Evolutionary conservation across 2,888 invertebrate genomes (phyloP), one percentile per base, ranked within the genome.

Genomic region (Cataglyphis cursor): DNA sequence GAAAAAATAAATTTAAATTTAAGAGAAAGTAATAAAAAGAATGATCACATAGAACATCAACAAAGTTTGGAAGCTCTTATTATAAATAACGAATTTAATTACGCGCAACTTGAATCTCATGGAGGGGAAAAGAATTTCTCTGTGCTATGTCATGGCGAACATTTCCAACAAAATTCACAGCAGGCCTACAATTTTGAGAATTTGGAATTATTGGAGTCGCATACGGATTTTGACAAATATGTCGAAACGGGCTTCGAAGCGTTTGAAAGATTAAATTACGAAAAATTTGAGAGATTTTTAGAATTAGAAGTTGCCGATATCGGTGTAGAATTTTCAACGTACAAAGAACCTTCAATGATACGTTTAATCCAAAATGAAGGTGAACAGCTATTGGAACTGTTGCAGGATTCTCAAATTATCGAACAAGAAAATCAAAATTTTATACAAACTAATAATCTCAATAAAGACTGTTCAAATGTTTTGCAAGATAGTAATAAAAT

Each of bases 341-440:
- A 15, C 59, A 85, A 84, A 70, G 87, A 91, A 66, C 81, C 81
- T 18, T 89, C 91, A 6, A 88, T 85, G 85, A 86, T 90, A 9
- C 87, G 89, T 48, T 76, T 91, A n/a, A 87, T 91, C 35, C 91
- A 92, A 65, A 91, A 90, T 41, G 90, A 92, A 0, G 90, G 90
- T 4, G 94, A 93, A 31, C 92, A 93, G 78, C 91, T 93, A 74
- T 92, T 93, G 28, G 93, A 92, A 73, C 82, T 94, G 2, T 85
- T 91, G 28, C 82, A 90, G 15, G 89, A 90, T 51, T 84, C 88
- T n/a, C 81, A 80, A 28, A 24, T 31, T 18, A 66, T 41, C 0
- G 66, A 88, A n/a, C 21, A 82, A 83, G 28, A 84, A 73, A 70
- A 41, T n/a, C 90, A 89, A 75, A 85, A 90, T 64, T 84, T 91